Evolutionary conservation across 2,113 vertebrate genomes (phyloP).

Genomic region (Bos javanicus): DNA sequence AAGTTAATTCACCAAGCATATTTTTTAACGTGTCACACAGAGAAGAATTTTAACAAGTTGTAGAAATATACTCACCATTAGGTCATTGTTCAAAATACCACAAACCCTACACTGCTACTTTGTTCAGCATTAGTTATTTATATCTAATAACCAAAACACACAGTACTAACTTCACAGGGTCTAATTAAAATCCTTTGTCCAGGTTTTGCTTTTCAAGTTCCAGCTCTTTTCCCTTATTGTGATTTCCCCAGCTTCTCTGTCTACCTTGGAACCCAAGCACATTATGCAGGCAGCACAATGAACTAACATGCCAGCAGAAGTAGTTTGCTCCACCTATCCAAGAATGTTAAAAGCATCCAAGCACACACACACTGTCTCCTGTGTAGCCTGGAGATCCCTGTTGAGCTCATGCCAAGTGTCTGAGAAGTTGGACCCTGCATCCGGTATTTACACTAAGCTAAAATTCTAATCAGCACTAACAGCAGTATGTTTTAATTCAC

Average conservation of each 20-base stretch:
- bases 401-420: slow-evolving; percentile 85
- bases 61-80: slow-evolving; percentile 28
- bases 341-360: slow-evolving; percentile 82
- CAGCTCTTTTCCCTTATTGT: background rate
- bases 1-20: background rate
- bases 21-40: slow-evolving; percentile 7
- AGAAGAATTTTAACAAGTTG: slow-evolving; percentile 40
- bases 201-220: background rate
- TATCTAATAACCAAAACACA: background rate
- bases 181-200: background rate
- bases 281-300: slow-evolving; percentile 65
- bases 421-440: slow-evolving; percentile 90
- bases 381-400: slow-evolving; percentile 84
- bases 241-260: slow-evolving; percentile 3
- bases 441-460: slow-evolving; percentile 88
- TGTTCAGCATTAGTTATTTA: background rate
- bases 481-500: slow-evolving; percentile 89
- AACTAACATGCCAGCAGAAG: slow-evolving; percentile 68
- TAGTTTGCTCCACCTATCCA: slow-evolving; percentile 78
- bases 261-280: slow-evolving; percentile 66
- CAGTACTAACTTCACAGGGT: background rate
- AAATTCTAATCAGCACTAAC: slow-evolving; percentile 86
- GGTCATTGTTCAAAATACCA: slow-evolving; percentile 12
- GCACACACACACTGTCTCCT: slow-evolving; percentile 79
- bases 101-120: background rate